Evolutionary conservation across 1,140 invertebrate species (phyloP), one percentile per base, ranked within the genome.

Genomic region (Platorchestia sp.): DNA sequence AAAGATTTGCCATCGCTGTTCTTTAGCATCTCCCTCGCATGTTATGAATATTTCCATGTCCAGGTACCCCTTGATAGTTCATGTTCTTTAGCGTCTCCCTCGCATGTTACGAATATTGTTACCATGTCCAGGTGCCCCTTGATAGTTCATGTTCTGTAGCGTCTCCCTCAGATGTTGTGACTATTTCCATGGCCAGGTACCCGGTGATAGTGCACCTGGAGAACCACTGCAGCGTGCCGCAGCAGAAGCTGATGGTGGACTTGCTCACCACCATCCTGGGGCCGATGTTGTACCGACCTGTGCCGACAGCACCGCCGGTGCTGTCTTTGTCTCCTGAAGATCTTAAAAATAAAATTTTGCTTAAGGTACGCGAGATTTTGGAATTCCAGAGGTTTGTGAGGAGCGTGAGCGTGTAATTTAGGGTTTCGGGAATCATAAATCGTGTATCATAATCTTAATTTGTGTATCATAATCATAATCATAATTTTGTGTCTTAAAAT

Each of bases 161-260:
- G 27, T 75, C 10, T 22, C 36, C 59, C 10, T 10, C 36, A 27
- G 36, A 75, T 89, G 87, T 42, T 89, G 27, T 89, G 0, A 42
- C 87, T 16, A 7, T 86, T 41, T n/a, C 86, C n/a, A 42, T 0
- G 27, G 36, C 95, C 95, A 97, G 97, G 91, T 97, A 97, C 96
- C 97, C 97, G 16, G 95, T 97, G 16, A 97, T 97, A 47, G 96
- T 97, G 44, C 97, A 97, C 95, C 95, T 97, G 95, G 97, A 97
- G 96, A 97, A 97, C 95, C 97, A 97, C 96, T 97, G 97, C 95
- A 97, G 95, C 41, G 45, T 97, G 40, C 95, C 96, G 27, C 97
- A 97, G 91, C 97, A 97, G 96, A 96, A 96, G 89, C 95, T 96
- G 22, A 97, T 97, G 91, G 97, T 97, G 0, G 36, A 95, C 44